Percentiles rank a stretch among this genome's conserved stretches.
Conservation (phyloP, 1,140 invertebrate genomes). For the Drosophila repleta region DNA sequence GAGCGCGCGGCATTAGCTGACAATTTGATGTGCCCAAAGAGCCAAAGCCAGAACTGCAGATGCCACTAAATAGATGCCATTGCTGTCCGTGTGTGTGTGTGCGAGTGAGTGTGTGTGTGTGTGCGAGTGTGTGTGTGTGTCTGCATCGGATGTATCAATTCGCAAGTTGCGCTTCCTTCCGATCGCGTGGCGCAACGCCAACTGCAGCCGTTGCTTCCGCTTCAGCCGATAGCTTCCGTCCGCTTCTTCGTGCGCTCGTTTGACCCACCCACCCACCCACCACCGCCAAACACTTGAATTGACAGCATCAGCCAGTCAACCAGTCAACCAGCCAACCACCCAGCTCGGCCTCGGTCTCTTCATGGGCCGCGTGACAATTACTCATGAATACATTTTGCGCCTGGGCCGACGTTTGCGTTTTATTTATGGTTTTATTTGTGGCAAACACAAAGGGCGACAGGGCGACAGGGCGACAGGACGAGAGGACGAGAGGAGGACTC, state of each 20-base stretch:
- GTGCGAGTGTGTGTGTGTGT: slow-evolving; percentile 20
- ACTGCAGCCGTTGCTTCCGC: slow-evolving; percentile 76
- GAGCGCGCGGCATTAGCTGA: slow-evolving; percentile 56
- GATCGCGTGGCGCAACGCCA: slow-evolving; percentile 77
- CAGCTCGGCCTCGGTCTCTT: not conserved
- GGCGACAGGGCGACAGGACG: slow-evolving; percentile 34
- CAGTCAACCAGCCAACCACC: not conserved
- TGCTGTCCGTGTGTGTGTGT: not conserved
- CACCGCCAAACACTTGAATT: slow-evolving; percentile 27
- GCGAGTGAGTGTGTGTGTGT: not conserved
- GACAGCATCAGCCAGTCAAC: slow-evolving; percentile 20
- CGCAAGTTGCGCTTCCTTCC: slow-evolving; percentile 79
- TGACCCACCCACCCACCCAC: slow-evolving; percentile 8
- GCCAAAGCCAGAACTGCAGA: not conserved
- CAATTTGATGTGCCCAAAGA: slow-evolving; percentile 59
- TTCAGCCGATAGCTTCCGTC: slow-evolving; percentile 78
- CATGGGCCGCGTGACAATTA: slow-evolving; percentile 75
- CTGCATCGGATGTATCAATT: slow-evolving; percentile 80
- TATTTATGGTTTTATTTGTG: slow-evolving; percentile 83
- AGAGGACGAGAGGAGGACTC: slow-evolving; percentile 25
- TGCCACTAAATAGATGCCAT: no score
- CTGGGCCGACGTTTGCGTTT: slow-evolving; percentile 76
- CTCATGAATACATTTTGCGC: slow-evolving; percentile 83
- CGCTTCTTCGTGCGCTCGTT: slow-evolving; percentile 27
- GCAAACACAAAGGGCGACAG: slow-evolving; percentile 70